A percentile compares a stretch with the other conserved stretches of the same genome.
phyloP scores from a whole-genome alignment of 2,797 vertebrate genomes.

The Staurois parvus region DNA sequence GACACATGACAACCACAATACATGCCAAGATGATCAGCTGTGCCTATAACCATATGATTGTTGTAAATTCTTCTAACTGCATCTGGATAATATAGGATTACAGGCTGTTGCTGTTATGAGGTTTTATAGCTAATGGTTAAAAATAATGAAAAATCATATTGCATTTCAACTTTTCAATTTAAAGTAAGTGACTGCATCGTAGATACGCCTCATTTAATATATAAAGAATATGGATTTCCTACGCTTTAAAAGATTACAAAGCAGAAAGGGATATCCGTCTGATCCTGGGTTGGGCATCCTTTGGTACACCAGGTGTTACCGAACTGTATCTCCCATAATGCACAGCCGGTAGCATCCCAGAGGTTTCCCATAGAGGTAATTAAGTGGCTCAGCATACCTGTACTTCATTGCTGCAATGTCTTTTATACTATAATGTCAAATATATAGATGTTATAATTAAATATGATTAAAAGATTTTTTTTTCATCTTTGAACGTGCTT shows the following conservation, averaged over 20 bases:
- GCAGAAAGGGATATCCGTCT: conserved; percentile 4
- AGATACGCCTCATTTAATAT: background rate
- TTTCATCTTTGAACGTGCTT: background rate
- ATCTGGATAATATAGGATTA: background rate
- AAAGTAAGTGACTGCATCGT: background rate
- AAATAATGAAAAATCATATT: background rate
- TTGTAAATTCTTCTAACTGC: background rate
- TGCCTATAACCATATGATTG: background rate
- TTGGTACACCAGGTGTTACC: conserved; percentile 25
- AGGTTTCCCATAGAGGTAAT: background rate
- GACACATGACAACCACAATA: conserved; percentile 19
- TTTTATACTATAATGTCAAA: background rate
- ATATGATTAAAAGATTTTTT: background rate
- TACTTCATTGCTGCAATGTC: background rate
- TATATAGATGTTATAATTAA: background rate
- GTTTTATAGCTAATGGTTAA: background rate
- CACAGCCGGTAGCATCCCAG: background rate
- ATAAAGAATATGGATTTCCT: background rate
- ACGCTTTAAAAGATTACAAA: conserved; percentile 10
- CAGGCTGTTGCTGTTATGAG: background rate
- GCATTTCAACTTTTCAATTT: background rate
- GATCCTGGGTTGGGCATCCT: background rate
- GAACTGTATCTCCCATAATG: conserved; percentile 8
- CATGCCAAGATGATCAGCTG: conserved; percentile 16
- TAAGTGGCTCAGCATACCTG: background rate